Conservation (phyloP, 1,140 invertebrate species). For the Vanessa tameamea region DNA sequence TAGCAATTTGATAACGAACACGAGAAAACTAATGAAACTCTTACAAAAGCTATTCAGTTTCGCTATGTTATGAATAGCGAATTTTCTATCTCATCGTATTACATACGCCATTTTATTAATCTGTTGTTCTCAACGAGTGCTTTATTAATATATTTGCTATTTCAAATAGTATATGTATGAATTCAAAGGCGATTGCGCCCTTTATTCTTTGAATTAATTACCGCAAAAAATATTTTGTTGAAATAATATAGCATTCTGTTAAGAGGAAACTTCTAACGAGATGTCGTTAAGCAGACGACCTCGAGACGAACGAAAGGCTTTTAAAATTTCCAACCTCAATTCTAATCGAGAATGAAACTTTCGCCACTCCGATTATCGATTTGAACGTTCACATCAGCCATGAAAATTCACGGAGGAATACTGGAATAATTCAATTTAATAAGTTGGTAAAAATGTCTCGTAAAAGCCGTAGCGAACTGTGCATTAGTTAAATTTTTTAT, state of each 20-base stretch:
- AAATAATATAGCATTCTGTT: background rate
- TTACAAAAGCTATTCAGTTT: too few relatives aligned
- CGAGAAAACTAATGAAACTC: too few relatives aligned
- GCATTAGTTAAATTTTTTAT: constrained; percentile 17
- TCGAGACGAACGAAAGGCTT: background rate
- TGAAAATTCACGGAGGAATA: background rate
- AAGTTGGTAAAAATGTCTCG: background rate
- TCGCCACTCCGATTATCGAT: background rate
- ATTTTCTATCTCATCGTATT: too few relatives aligned
- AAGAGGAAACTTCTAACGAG: background rate
- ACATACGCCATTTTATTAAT: too few relatives aligned
- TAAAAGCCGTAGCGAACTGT: background rate
- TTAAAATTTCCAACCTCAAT: background rate
- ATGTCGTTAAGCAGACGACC: background rate
- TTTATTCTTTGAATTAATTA: too few relatives aligned
- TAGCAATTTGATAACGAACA: too few relatives aligned
- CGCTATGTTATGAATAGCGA: too few relatives aligned
- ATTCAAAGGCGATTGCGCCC: too few relatives aligned
- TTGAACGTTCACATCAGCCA: background rate
- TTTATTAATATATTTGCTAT: background rate
- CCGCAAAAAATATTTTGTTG: too few relatives aligned
- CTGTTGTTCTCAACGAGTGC: too few relatives aligned
- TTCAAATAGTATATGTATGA: background rate
- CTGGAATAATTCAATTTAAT: background rate
- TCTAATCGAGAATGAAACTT: background rate